A percentile compares a stretch with the other conserved stretches of the same genome.
These are phyloP conservation scores for Eupithecia tripunctaria DNA, from an alignment of 2,888 invertebrate genomes.

Conservation along the genomic window DNA sequence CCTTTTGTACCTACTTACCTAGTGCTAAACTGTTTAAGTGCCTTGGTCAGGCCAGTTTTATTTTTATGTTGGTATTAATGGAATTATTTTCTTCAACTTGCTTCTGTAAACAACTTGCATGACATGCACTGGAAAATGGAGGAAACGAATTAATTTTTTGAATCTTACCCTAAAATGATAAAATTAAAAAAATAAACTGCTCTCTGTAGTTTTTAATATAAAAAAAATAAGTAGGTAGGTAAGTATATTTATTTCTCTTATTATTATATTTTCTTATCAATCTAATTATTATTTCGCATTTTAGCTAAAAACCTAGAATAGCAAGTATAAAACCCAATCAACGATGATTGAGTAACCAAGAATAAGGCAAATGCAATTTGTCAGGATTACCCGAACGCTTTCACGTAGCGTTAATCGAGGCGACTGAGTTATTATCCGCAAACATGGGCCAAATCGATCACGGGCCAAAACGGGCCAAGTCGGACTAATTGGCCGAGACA, in stretches of 20 bases:
- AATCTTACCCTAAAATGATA: too few relatives aligned
- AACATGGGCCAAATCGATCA: conserved; percentile 34
- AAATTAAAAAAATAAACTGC: too few relatives aligned
- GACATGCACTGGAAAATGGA: background rate
- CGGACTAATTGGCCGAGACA: conserved; percentile 33
- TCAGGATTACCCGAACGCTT: conserved; percentile 13
- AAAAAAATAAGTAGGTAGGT: too few relatives aligned
- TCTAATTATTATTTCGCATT: too few relatives aligned
- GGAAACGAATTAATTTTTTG: background rate
- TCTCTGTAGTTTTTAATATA: too few relatives aligned
- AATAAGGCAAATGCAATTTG: conserved; percentile 31
- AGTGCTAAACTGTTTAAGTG: background rate
- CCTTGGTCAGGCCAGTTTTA: background rate
- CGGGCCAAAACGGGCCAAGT: conserved; percentile 22
- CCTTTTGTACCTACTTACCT: too few relatives aligned
- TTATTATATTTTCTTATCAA: too few relatives aligned
- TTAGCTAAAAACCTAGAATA: background rate
- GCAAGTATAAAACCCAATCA: background rate
- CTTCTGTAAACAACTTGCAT: background rate
- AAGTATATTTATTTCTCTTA: too few relatives aligned
- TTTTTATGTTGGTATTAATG: background rate
- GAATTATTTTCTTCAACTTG: background rate
- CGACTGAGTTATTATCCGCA: conserved; percentile 34
- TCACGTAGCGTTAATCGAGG: conserved; percentile 34
- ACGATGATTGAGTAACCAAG: conserved; percentile 11